Evolutionary conservation across 2,113 vertebrate genomes (phyloP).

Genomic region (Paradoxurus hermaphroditus): DNA sequence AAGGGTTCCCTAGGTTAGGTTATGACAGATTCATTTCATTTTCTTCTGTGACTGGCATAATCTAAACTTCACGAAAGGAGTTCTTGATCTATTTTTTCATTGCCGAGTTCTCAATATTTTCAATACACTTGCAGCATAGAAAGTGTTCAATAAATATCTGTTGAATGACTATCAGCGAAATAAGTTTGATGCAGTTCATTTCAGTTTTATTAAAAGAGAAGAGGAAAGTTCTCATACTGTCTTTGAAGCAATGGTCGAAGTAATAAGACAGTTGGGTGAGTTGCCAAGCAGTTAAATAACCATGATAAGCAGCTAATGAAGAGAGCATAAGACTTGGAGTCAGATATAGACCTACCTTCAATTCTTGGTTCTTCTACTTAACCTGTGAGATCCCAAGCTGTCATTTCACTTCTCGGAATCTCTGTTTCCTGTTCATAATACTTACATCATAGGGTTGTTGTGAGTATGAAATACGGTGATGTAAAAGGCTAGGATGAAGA

Average conservation of each 20-base stretch:
- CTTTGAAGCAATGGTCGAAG: neutral
- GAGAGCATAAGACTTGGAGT: neutral
- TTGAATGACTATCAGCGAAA: conserved; percentile 15
- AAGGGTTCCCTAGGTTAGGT: conserved; percentile 7
- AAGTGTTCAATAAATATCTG: neutral
- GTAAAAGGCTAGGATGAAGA: neutral
- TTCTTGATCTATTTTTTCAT: neutral
- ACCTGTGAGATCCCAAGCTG: neutral
- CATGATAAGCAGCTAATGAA: neutral
- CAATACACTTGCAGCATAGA: neutral
- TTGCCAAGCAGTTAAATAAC: neutral
- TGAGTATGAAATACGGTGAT: neutral
- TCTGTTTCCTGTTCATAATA: neutral
- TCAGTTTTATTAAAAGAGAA: neutral
- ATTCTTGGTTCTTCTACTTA: neutral
- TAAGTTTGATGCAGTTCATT: neutral
- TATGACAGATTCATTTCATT: conserved; percentile 22
- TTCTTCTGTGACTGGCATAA: conserved; percentile 14
- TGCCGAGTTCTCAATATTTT: neutral
- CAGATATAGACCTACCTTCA: neutral
- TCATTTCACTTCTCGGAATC: neutral
- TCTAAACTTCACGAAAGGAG: neutral
- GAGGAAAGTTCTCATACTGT: neutral
- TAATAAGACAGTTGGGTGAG: neutral
- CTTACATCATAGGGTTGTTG: neutral